These are phyloP conservation scores for Eustalomyia histrio DNA, from an alignment of 2,888 invertebrate species.

Conservation along the genomic window DNA sequence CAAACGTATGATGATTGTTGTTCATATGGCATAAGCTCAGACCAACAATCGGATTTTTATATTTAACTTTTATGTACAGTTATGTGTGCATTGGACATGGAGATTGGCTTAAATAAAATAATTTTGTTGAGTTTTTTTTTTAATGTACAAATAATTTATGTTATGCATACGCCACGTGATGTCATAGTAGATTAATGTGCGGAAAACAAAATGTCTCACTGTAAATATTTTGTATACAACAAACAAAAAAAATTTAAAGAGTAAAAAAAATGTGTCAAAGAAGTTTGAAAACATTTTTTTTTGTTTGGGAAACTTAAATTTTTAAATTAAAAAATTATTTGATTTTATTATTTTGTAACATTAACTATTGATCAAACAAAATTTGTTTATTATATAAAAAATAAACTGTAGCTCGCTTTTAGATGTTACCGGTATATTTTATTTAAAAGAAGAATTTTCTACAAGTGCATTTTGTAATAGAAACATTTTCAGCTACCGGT, in stretches of 20 bases:
- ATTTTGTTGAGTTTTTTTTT: constrained; percentile 24
- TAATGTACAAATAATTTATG: constrained; percentile 64
- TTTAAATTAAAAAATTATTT: neutral
- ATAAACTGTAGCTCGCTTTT: too few relatives aligned
- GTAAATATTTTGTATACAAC: too few relatives aligned
- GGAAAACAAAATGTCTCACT: constrained; percentile 50
- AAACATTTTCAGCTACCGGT: too few relatives aligned
- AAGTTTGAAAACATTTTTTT: too few relatives aligned
- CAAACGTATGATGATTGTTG: constrained; percentile 26
- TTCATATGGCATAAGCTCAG: constrained; percentile 16
- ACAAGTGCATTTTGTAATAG: too few relatives aligned
- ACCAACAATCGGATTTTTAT: neutral
- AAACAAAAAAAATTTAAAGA: too few relatives aligned
- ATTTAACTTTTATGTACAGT: constrained; percentile 17
- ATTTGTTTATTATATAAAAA: too few relatives aligned
- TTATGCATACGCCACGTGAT: constrained; percentile 66
- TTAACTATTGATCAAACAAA: too few relatives aligned
- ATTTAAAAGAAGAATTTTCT: too few relatives aligned
- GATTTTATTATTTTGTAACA: too few relatives aligned
- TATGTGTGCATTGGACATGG: constrained; percentile 8
- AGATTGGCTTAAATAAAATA: constrained; percentile 35
- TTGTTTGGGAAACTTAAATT: neutral
- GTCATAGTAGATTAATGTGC: constrained; percentile 64
- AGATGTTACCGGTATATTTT: too few relatives aligned
- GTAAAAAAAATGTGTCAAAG: too few relatives aligned